These are phyloP conservation scores for Leuciscus waleckii DNA, from an alignment of 2,797 vertebrate species.

Conservation along the genomic window DNA sequence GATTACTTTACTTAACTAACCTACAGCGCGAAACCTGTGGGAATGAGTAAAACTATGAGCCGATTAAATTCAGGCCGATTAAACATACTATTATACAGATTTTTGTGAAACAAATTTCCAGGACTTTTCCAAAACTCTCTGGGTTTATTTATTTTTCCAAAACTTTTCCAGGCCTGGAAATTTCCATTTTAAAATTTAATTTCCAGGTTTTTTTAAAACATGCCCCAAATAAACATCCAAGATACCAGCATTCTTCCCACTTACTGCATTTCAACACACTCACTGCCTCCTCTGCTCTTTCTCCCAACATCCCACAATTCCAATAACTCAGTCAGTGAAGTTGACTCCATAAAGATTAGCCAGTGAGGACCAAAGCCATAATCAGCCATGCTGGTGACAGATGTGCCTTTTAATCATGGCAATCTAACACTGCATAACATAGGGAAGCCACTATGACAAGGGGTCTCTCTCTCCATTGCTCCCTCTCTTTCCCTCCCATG, in stretches of 20 bases:
- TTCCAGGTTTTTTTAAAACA: slow-evolving; percentile 38
- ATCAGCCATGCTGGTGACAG: slow-evolving; percentile 54
- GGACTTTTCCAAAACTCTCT: too few species aligned
- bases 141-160: too few species aligned
- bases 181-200: too few species aligned
- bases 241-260: slow-evolving; percentile 7
- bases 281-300: slow-evolving; percentile 34
- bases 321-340: slow-evolving; percentile 40
- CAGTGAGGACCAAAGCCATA: slow-evolving; percentile 42
- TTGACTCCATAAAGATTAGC: slow-evolving; percentile 53
- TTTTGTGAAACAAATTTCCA: too few species aligned
- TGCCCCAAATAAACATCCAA: slow-evolving; percentile 55
- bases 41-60: too few species aligned
- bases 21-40: too few species aligned
- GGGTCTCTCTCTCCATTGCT: slow-evolving; percentile 59
- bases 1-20: too few species aligned
- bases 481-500: slow-evolving; percentile 66
- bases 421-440: slow-evolving; percentile 32
- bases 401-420: slow-evolving; percentile 60
- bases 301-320: slow-evolving; percentile 28
- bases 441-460: slow-evolving; percentile 44
- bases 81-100: too few species aligned
- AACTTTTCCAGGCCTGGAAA: too few species aligned
- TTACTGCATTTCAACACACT: slow-evolving; percentile 22
- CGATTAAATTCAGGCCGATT: too few species aligned